phyloP scores from a whole-genome alignment of 1,140 invertebrate species.

The Bradysia coprophila region DNA sequence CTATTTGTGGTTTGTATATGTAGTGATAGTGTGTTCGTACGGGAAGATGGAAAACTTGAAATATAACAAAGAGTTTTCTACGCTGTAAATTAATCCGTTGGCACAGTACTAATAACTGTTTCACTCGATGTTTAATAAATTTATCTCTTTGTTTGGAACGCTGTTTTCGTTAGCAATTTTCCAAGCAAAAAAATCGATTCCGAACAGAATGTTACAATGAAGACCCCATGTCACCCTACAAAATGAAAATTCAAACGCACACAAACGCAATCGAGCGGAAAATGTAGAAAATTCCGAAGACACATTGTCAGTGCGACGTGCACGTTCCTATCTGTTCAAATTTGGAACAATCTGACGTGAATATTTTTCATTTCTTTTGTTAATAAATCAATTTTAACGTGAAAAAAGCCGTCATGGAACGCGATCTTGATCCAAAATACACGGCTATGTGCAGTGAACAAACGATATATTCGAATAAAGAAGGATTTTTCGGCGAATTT shows the following conservation, averaged over 20 bases:
- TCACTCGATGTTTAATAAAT: no score
- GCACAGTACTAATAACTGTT: no score
- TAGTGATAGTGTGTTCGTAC: not conserved
- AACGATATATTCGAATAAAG: conserved; percentile 34
- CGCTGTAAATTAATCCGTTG: not conserved
- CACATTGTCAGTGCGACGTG: not conserved
- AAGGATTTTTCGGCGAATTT: conserved; percentile 38
- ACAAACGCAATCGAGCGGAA: not conserved
- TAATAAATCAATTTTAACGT: not conserved
- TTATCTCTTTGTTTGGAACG: no score
- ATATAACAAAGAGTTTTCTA: not conserved
- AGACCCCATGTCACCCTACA: not conserved
- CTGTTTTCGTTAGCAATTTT: no score
- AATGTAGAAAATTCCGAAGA: not conserved
- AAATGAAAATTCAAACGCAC: not conserved
- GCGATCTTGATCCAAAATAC: conserved; percentile 12
- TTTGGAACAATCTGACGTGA: not conserved
- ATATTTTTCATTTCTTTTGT: not conserved
- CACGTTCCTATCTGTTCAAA: not conserved
- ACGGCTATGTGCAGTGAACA: conserved; percentile 31
- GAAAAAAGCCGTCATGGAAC: not conserved
- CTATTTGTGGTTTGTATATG: not conserved
- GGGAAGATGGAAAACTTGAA: not conserved
- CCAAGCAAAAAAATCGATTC: no score
- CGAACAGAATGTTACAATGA: not conserved